Evolutionary conservation across 2,888 invertebrate genomes (phyloP), one percentile per base, ranked within the genome.

Genomic region (Nasonia oneida): DNA sequence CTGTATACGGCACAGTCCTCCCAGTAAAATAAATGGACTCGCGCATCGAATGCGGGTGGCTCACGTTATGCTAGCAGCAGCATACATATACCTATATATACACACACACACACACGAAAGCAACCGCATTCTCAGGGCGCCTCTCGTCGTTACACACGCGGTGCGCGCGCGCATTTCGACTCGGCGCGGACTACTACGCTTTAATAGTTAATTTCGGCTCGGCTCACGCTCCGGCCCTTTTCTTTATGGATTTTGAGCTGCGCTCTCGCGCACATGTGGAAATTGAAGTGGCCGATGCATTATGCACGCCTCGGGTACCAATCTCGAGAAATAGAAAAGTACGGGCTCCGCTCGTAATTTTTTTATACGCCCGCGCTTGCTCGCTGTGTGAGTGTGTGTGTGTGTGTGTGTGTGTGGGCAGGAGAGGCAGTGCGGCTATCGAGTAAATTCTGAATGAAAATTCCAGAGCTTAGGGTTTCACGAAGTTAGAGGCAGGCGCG

Each of bases 151-250:
- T 57, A 53, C 42, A 75, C n/a, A 42, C 71, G 64, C 15, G 77
- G 50, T 6, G 57, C 61, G 82, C 79, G 37, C 37, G 37, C 37
- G 37, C 87, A 87, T 90, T 89, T 88, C 87, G 86, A 88, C 87
- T 87, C 87, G 79, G 70, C 84, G 83, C 76, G 88, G 87, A 86
- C 87, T 88, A 61, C 57, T 23, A 87, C 87, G 87, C 87, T 88
- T 88, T 81, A 80, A 79, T 89, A 89, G 83, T 89, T 88, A 86
- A 86, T 87, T 85, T 83, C 75, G 53, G 78, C 83, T 87, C 78
- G 67, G 70, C 37, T 75, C 33, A 23, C 47, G 73, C 80, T 10
- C 80, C 57, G 42, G 29, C 84, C 37, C 81, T 81, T 83, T 81
- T 77, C 82, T 81, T 81, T 84, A 81, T 84, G 76, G 75, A 83